phyloP scores from a whole-genome alignment of 1,140 invertebrate genomes.

The Archivesica marissinica region DNA sequence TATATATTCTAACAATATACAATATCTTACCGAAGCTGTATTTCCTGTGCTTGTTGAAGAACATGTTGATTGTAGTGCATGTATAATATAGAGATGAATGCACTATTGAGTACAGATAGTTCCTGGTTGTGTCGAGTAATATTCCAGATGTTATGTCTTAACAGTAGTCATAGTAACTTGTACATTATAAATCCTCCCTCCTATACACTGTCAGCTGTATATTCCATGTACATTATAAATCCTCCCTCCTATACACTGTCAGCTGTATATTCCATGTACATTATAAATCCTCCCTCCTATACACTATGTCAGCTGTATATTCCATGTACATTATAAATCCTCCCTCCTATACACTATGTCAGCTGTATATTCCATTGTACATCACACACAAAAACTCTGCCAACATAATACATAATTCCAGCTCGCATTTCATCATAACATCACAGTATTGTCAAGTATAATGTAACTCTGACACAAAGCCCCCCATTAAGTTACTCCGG shows the following conservation, averaged over 20 bases:
- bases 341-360: not conserved
- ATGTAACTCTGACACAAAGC: no score
- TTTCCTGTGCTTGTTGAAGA: conserved; percentile 38
- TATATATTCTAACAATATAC: not conserved
- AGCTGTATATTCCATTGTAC: not conserved
- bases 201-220: not conserved
- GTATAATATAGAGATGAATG: no score
- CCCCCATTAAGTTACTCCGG: no score
- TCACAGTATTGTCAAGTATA: no score
- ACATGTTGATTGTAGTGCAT: conserved; percentile 14
- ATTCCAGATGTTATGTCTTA: not conserved
- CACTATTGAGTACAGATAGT: not conserved
- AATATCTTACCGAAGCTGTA: conserved; percentile 39
- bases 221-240: not conserved
- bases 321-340: not conserved
- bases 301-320: not conserved
- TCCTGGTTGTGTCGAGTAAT: not conserved
- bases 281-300: not conserved
- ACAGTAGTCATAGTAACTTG: not conserved
- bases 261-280: not conserved
- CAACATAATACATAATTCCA: no score
- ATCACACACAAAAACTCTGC: no score
- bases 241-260: not conserved
- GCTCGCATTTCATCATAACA: no score
- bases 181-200: not conserved